A percentile compares a stretch with the other conserved stretches of the same genome.
Evolutionary conservation across 2,113 vertebrate species (phyloP).

Genomic region (Sinocyclocheilus anophthalmus): DNA sequence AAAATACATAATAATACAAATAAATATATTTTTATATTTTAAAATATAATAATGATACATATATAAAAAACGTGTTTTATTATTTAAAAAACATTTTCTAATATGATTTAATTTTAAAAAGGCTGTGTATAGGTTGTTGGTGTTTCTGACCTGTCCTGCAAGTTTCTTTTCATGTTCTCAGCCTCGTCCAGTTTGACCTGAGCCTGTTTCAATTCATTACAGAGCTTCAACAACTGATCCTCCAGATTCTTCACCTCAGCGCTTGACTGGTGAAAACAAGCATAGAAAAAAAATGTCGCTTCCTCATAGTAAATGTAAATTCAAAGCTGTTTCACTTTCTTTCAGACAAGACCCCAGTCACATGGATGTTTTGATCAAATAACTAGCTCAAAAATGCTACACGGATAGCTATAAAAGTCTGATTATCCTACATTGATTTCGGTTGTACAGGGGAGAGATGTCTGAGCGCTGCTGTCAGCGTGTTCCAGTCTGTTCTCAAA

Average conservation of each 20-base stretch:
- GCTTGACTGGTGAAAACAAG: conserved; percentile 72
- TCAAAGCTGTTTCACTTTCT: background rate
- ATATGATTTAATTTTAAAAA: background rate
- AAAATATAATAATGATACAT: no score
- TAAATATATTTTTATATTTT: no score
- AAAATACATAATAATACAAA: background rate
- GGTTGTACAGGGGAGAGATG: conserved; percentile 32
- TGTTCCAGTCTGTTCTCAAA: conserved; percentile 42
- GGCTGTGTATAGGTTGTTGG: background rate
- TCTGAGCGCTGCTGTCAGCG: conserved; percentile 48
- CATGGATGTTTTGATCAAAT: background rate
- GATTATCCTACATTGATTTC: conserved; percentile 24
- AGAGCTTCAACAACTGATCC: conserved; percentile 83
- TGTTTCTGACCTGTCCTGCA: conserved; percentile 87
- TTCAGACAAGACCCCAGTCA: background rate
- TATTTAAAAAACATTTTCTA: no score
- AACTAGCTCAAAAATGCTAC: background rate
- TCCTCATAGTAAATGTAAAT: background rate
- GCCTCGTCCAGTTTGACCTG: conserved; percentile 90
- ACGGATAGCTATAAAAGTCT: background rate
- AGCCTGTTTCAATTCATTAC: conserved; percentile 90
- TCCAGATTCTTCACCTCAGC: conserved; percentile 87
- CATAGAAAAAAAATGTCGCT: background rate
- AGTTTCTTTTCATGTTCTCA: conserved; percentile 90
- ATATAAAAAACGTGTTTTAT: no score